Conservation (phyloP, 1,140 invertebrate species). For the Olivierus martensii region DNA sequence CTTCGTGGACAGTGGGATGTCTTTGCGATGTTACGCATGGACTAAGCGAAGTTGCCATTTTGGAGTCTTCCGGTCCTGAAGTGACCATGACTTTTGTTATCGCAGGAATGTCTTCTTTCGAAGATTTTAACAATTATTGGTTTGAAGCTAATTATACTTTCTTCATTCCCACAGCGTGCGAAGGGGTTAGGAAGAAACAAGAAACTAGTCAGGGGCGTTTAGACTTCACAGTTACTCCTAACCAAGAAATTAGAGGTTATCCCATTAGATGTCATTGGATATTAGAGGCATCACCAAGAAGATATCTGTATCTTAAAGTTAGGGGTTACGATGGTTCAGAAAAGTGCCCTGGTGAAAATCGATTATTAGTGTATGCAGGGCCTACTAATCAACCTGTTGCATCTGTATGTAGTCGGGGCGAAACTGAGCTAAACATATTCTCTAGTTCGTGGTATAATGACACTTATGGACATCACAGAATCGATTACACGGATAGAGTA, state of each 20-base stretch:
- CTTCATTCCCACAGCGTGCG: conserved; percentile 37
- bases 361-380: conserved; percentile 17
- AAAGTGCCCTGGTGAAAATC: conserved; percentile 5
- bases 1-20: conserved; percentile 7
- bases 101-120: conserved; percentile 51
- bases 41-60: neutral
- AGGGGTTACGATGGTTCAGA: conserved; percentile 10
- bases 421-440: conserved; percentile 15
- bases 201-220: conserved; percentile 18
- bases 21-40: neutral
- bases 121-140: conserved; percentile 66
- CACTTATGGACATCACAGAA: conserved; percentile 31
- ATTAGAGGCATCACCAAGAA: conserved; percentile 15
- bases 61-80: conserved; percentile 33
- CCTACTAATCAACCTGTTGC: conserved; percentile 12
- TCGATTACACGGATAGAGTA: conserved; percentile 8
- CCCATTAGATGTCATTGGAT: conserved; percentile 16
- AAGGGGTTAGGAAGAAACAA: conserved; percentile 10
- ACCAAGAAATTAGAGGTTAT: neutral
- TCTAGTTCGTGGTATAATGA: conserved; percentile 19
- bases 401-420: conserved; percentile 13
- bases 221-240: conserved; percentile 5
- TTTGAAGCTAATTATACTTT: conserved; percentile 74
- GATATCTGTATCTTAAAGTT: conserved; percentile 19
- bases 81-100: conserved; percentile 65